Base-by-base conservation (phyloP, 2,888 invertebrate genomes). In the Globia sparganii region DNA sequence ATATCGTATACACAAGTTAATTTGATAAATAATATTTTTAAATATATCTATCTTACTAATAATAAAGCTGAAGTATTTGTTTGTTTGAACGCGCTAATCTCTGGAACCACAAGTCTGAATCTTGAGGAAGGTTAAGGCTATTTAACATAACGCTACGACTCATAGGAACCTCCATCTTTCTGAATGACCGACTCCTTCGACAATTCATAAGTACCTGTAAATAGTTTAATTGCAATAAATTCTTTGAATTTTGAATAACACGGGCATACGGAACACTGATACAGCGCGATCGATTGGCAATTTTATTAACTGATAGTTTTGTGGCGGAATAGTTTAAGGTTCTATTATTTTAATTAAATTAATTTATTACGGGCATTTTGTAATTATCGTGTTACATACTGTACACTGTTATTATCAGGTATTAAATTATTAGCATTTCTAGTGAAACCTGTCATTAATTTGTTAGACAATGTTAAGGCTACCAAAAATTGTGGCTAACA, bases 361-460 rank as follows among this genome's bases (percentile, higher is more conserved):
- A 53, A 61, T 31, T 53, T 53, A 53, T 72, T 21, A 62, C 13
- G 34, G 28, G 18, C 28, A 18, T 43, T 61, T 61, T 69, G 43
- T 77, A 53, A 79, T 25, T 61, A 21, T 43, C 34, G 6, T 25
- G 18, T 73, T 43, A n/a, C 31, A 5, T n/a, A 13, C 21, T 37
- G 59, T 61, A 61, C 59, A 53, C 43, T 61, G n/a, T 66, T 53
- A 66, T 75, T 81, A 66, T 4, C n/a, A 21, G 25, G 13, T 58
- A 67, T 78, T 31, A 70, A 64, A n/a, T 40, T 62, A 71, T 72
- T 64, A 80, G 15, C 62, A 46, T 66, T 43, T 66, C 31, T n/a
- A 31, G 43, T 43, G 34, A 58, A 65, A 65, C 58, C 58, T 65
- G 25, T 59, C 25, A 75, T 80, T 66, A 78, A 37, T 8, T 21